These are phyloP conservation scores for Trididemnum nubilum DNA, from an alignment of 23 tunicate species.

Conservation along the genomic window DNA sequence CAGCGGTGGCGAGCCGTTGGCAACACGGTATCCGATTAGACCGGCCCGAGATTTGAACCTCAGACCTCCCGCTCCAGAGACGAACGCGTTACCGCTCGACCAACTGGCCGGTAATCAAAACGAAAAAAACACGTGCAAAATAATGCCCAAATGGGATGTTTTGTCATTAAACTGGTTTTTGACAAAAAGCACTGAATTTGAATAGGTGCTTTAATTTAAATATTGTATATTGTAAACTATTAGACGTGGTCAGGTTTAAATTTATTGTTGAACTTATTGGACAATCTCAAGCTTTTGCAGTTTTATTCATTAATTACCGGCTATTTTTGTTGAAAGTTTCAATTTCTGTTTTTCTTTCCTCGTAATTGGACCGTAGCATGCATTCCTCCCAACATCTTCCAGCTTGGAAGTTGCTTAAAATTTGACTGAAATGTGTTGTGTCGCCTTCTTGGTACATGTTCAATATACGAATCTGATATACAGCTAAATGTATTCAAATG, in stretches of 20 bases:
- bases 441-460: slow-evolving; percentile 80
- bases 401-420: slow-evolving; percentile 14
- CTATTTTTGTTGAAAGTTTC: slow-evolving; percentile 50
- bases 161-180: background rate
- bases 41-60: too few relatives aligned
- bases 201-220: background rate
- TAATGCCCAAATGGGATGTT: too few relatives aligned
- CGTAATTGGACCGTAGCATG: slow-evolving; percentile 25
- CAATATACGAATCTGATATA: slow-evolving; percentile 49
- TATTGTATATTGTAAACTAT: too few relatives aligned
- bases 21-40: too few relatives aligned
- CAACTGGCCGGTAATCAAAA: too few relatives aligned
- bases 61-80: too few relatives aligned
- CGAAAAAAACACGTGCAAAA: too few relatives aligned
- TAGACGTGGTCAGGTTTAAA: too few relatives aligned
- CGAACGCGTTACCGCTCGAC: too few relatives aligned
- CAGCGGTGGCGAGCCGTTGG: too few relatives aligned
- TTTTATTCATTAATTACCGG: slow-evolving; percentile 38
- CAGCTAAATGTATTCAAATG: background rate
- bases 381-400: slow-evolving; percentile 71
- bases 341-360: slow-evolving; percentile 31
- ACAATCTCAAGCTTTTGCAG: too few relatives aligned
- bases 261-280: too few relatives aligned
- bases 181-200: background rate
- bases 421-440: slow-evolving; percentile 43